Evolutionary conservation across 2,797 vertebrate species (phyloP), one percentile per base, ranked within the genome.

Genomic region (Caiman crocodilus): DNA sequence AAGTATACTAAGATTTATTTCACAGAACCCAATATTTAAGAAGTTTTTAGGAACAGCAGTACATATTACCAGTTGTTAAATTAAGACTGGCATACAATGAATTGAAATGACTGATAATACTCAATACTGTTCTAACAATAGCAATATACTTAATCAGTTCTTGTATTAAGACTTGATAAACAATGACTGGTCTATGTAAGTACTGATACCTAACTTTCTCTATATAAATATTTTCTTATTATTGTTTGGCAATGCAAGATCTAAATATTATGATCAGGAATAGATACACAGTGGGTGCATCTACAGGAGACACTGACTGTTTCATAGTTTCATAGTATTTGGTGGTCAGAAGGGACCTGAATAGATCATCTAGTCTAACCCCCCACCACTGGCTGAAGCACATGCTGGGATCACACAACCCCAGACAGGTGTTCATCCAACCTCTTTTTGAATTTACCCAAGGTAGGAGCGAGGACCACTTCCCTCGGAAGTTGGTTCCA

Each of bases 261-360:
- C 42, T 7, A 79, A 84, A 28, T 2, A 23, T 1, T 0, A 76
- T 4, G 6, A 87, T 26, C 20, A 74, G 79, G 84, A 92, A 81
- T 57, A 74, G 64, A 1, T 69, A 8, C 32, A 32, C 25, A 20
- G 9, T 50, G 42, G 42, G 42, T 10, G 3, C 42, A 10, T 50
- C 9, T 50, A 50, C 42, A 50, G 11, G 42, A 50, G 42, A 50
- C 9, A 50, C 5, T 23, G 7, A 28, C 4, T 79, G 9, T n/a
- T 50, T 11, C n/a, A 35, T 25, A 30, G 11, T 18, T 14, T 63
- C 71, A 42, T 32, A 59, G 65, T 87, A 75, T 21, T 23, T 50
- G 18, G 1, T 7, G 74, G 20, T 0, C 1, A 13, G 18, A 59
- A 6, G 69, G 86, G 61, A 26, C 7, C 7, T 0, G 23, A 69